Evolutionary conservation across 2,113 vertebrate species (phyloP).

Genomic region (Choloepus hoffmanni): DNA sequence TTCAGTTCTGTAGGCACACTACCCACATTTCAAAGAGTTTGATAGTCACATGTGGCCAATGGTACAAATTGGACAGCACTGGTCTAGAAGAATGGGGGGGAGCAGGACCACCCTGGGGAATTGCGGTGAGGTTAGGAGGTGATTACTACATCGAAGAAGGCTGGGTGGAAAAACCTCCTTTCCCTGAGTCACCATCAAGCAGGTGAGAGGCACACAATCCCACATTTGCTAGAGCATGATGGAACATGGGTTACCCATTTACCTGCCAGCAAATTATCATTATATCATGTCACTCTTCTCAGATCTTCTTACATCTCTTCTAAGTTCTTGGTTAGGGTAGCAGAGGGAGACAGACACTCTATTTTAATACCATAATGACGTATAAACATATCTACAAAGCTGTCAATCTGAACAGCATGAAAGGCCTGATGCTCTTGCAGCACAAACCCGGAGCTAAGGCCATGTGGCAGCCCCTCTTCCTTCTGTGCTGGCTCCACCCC

Average conservation of each 20-base stretch:
- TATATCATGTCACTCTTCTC: background rate
- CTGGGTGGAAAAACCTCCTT: background rate
- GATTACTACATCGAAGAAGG: background rate
- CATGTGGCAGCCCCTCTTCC: no score
- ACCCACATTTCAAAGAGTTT: background rate
- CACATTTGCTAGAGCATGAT: background rate
- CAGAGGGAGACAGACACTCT: background rate
- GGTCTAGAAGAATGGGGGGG: background rate
- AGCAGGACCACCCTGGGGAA: background rate
- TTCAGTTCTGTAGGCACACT: background rate
- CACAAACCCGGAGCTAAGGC: background rate
- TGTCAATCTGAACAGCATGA: background rate
- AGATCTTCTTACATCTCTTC: no score
- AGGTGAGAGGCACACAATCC: background rate
- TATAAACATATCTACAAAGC: background rate
- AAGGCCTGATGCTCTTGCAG: background rate
- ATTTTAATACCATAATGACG: background rate
- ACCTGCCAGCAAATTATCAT: background rate
- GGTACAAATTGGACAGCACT: background rate
- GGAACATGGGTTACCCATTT: background rate
- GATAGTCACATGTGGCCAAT: background rate
- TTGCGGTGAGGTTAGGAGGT: background rate
- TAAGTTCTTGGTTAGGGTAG: background rate
- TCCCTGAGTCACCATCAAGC: background rate
- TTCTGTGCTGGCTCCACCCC: background rate